Evolutionary conservation across 2,888 invertebrate species (phyloP), one percentile per base, ranked within the genome.

Genomic region (Euproctis similis): DNA sequence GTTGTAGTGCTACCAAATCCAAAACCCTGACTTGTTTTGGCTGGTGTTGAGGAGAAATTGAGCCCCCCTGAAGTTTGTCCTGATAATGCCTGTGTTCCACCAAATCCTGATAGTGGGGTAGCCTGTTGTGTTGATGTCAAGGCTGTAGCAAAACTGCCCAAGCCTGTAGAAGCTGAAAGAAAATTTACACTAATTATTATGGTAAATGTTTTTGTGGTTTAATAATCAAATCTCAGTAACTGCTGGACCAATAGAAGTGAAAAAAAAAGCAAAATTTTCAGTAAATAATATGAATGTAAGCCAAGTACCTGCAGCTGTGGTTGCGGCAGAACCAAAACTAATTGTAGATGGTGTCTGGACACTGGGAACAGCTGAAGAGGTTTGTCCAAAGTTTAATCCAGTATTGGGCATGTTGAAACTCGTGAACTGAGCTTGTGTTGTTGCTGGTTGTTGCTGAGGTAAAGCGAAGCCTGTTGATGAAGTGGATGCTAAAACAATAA

Each of bases 61-160:
- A 39, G 38, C n/a, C n/a, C n/a, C n/a, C n/a, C n/a, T n/a, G n/a
- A n/a, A n/a, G n/a, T n/a, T n/a, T n/a, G n/a, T n/a, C n/a, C n/a
- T n/a, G n/a, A 21, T 16, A 37, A 28, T 5, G 43, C 12, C 4
- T 53, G 24, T 1, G 42, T 33, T 1, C 36, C 28, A 1, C 51
- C 50, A 25, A 62, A 52, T 19, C 36, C 43, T 5, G 29, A 24
- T 10, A 58, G 42, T 1, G 14, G 12, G 8, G 28, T 13, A 4
- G 28, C 10, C 10, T 27, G 31, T 16, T 23, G 35, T 9, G 19
- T 8, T 7, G 29, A 7, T 19, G 26, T 25, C 2, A 31, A 19
- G 3, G 42, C 26, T n/a, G 28, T 16, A 4, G 38, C 39, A 21
- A 45, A 41, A 27, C 24, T 9, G 2, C 34, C 19, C 7, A 40